These are phyloP conservation scores for Cichlasoma orientale DNA, from an alignment of 2,797 vertebrate genomes.

Conservation along the genomic window DNA sequence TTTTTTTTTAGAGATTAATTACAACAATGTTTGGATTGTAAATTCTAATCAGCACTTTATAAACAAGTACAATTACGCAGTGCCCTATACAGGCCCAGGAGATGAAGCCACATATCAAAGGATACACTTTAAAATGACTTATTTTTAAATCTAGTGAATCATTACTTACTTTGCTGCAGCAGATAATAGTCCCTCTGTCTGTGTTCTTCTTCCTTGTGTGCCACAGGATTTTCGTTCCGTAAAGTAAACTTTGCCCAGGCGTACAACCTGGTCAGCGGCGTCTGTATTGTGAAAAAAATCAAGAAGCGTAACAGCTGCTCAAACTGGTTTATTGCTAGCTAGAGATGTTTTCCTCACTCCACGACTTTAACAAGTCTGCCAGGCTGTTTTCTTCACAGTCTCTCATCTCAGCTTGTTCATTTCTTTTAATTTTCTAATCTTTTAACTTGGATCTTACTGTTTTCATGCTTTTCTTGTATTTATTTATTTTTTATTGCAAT, in stretches of 20 bases:
- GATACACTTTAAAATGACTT: neutral
- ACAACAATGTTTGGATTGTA: slow-evolving; percentile 2
- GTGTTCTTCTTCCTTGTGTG: neutral
- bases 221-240: neutral
- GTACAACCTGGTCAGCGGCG: neutral
- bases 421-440: neutral
- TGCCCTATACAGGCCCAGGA: neutral
- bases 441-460: neutral
- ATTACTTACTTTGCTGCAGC: neutral
- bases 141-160: neutral
- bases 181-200: neutral
- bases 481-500: neutral
- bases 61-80: neutral
- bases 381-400: neutral
- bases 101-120: neutral
- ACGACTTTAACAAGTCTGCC: neutral
- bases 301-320: neutral
- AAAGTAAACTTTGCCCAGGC: neutral
- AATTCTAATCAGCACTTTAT: neutral
- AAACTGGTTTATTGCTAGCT: neutral
- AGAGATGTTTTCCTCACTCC: neutral
- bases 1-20: neutral
- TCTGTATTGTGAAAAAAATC: neutral
- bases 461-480: neutral
- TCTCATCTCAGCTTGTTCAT: neutral